A percentile compares a stretch with the other conserved stretches of the same genome.
Conservation (phyloP, 2,797 vertebrate species). For the Gymnoscopelus braueri region DNA sequence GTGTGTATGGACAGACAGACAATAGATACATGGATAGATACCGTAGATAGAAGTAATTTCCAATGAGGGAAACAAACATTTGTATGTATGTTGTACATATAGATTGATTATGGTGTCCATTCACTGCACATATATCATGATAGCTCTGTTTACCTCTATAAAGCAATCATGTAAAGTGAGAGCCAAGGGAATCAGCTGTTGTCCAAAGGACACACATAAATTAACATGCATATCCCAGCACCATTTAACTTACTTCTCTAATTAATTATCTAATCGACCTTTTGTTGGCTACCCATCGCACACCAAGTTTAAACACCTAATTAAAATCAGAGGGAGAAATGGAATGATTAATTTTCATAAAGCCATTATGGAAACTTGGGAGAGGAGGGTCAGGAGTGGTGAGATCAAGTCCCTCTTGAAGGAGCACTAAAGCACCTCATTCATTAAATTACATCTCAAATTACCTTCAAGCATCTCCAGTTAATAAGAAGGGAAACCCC, state of each 20-base stretch:
- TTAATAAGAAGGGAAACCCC: background rate
- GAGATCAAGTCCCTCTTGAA: slow-evolving; percentile 20
- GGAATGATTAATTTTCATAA: slow-evolving; percentile 34
- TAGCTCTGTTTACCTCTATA: background rate
- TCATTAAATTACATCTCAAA: slow-evolving; percentile 27
- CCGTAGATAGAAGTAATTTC: no score
- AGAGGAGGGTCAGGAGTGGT: slow-evolving; percentile 37
- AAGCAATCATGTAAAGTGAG: slow-evolving; percentile 2
- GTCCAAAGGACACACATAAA: slow-evolving; percentile 29
- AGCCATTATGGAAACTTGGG: slow-evolving; percentile 31
- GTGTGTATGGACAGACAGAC: no score
- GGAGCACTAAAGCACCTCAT: slow-evolving; percentile 24
- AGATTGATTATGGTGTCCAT: no score
- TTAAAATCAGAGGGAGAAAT: slow-evolving; percentile 43
- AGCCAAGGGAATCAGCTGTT: slow-evolving; percentile 10
- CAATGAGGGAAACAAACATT: no score
- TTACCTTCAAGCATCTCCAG: slow-evolving; percentile 21
- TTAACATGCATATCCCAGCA: slow-evolving; percentile 54
- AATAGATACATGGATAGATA: no score
- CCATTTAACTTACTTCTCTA: slow-evolving; percentile 56
- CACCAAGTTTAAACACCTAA: slow-evolving; percentile 43
- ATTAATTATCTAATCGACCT: slow-evolving; percentile 68
- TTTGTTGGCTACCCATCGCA: slow-evolving; percentile 22
- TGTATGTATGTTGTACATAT: no score
- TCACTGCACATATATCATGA: background rate